Evolutionary conservation across 2,888 invertebrate genomes (phyloP), one percentile per base, ranked within the genome.

Genomic region (Chloroclystis v-ata): DNA sequence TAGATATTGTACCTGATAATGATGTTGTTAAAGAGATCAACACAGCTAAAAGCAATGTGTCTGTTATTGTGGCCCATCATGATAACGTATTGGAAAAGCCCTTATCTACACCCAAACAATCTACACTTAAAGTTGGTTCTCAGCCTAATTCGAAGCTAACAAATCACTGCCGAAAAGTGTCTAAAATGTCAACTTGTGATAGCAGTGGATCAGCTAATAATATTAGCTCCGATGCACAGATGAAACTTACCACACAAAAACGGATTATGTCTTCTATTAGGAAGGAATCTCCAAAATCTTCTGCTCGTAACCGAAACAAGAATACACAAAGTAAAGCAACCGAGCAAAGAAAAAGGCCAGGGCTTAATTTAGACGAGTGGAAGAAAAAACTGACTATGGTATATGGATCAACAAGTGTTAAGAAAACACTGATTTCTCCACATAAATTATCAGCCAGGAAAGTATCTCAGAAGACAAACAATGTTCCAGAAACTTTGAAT

Each of bases 1-100:
- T 90, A 57, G 81, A 88, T 60, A 90, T 90, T 59, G 57, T 78
- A 60, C 85, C 89, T 16, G 73, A 80, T 35, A 57, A 43, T 37
- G 61, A 57, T 4, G 59, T 63, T 44, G 49, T 41, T 13, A 53
- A 48, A 25, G 56, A 65, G 40, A 53, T 58, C 37, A 47, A 59
- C 20, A 51, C 37, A 6, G 53, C 45, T 25, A 72, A 67, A 47
- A 72, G 57, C 43, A 87, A 85, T 57, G 65, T 80, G 37, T 71
- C 75, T 25, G 81, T 86, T 11, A 61, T 83, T 47, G 59, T 76
- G 33, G 37, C 80, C 28, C 57, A 72, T 40, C 74, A 82, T 52
- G 70, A 75, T 37, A 39, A 54, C 4, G 38, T 46, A 30, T 47
- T 44, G 32, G 52, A 43, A 20, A 43, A 46, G 11, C 26, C 39